A percentile compares a stretch with the other conserved stretches of the same genome.
phyloP scores from a whole-genome alignment of 2,888 invertebrate species.

The Lepidocyrtinus sp. region DNA sequence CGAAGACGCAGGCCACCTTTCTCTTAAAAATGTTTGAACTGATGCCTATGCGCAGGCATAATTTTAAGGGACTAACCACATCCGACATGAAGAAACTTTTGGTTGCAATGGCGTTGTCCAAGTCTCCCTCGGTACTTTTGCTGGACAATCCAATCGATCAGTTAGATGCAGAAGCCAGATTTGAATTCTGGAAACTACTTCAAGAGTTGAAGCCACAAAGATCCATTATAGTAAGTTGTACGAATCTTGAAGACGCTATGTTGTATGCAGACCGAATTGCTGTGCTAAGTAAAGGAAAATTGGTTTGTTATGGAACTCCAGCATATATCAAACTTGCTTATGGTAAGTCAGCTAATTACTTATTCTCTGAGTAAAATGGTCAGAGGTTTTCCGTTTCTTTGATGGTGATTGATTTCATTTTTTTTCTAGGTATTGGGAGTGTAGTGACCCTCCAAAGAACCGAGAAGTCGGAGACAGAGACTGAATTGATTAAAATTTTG shows the following conservation, averaged over 20 bases:
- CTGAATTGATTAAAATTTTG: neutral
- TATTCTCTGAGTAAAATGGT: neutral
- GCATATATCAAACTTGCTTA: conserved; percentile 37
- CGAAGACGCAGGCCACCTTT: conserved; percentile 42
- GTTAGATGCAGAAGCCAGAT: conserved; percentile 48
- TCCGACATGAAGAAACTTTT: conserved; percentile 51
- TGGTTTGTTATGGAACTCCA: conserved; percentile 54
- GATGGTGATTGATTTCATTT: too few relatives aligned
- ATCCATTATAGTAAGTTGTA: conserved; percentile 53
- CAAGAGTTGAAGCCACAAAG: conserved; percentile 52
- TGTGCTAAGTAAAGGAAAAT: conserved; percentile 51
- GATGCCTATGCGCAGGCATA: conserved; percentile 32
- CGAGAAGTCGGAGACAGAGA: neutral
- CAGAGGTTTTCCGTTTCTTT: neutral
- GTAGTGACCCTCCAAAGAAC: neutral
- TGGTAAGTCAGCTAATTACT: conserved; percentile 27
- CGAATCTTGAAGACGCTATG: conserved; percentile 51
- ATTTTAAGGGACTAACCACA: conserved; percentile 35
- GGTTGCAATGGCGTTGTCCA: conserved; percentile 61
- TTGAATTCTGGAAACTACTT: conserved; percentile 57
- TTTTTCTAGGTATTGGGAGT: conserved; percentile 24
- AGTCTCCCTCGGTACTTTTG: conserved; percentile 54
- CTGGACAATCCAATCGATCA: conserved; percentile 58
- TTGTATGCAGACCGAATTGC: conserved; percentile 57
- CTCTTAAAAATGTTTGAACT: conserved; percentile 57